Base-by-base conservation (phyloP, 1,140 invertebrate species). In the Stenopsyche tienmushanensis region DNA sequence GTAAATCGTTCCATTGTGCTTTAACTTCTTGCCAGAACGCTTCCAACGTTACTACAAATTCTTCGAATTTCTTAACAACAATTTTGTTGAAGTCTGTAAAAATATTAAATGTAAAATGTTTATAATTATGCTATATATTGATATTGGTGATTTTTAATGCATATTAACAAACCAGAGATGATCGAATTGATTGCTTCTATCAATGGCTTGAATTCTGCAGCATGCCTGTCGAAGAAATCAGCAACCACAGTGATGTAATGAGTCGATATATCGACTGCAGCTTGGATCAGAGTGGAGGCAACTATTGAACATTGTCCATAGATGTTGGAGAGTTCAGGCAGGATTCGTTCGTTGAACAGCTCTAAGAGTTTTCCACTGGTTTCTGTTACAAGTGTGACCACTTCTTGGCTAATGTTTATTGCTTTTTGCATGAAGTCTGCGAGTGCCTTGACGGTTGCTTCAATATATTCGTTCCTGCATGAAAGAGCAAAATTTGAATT, bases 181-280 rank as follows among this genome's bases (percentile, higher is more conserved):
- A 84, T 71, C 64, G 86, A 84, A 0, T 80, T 77, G 1, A 85
- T 68, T 0, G 80, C 72, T 26, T 81, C 80, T 24, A 82, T 75
- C 10, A 89, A 74, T 64, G 87, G 84, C 62, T 90, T 84, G 1
- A 92, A 72, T 66, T 89, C 86, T 3, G 84, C 83, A 66, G 87
- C 85, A 72, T 80, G 76, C 50, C 75, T 75, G 54, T 87, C 84
- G 44, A 86, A 74, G 68, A 88, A 72, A 59, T 83, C 77, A 1
- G 79, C 69, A 29, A 83, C 45, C 23, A 84, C 74, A 9, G 82
- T 83, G 3, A 84, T 60, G 58, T 84, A 81, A 54, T 80, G 77
- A 0, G 82, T 78, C 0, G 73, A 76, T 0, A 85, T 67, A 39
- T 86, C 82, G 0, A 80, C 67, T 0, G 78, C 41, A 0, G 74